phyloP scores from a whole-genome alignment of 2,888 invertebrate genomes.

The Eucera pruinosa region DNA sequence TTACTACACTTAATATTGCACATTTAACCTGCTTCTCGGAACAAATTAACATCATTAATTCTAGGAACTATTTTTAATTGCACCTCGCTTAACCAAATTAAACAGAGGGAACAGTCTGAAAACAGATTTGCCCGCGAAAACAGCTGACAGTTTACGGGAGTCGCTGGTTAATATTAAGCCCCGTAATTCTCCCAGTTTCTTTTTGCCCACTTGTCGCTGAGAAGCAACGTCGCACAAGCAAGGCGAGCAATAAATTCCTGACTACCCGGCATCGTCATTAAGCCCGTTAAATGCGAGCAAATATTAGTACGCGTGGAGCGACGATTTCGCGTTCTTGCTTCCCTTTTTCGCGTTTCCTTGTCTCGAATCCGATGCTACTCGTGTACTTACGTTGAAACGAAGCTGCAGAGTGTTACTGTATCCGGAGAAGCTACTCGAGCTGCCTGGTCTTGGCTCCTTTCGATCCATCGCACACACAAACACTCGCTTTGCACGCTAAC shows the following conservation, averaged over 20 bases:
- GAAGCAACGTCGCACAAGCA: not conserved
- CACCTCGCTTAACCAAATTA: not conserved
- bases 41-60: too few species aligned
- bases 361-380: not conserved
- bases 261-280: constrained; percentile 27
- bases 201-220: constrained; percentile 32
- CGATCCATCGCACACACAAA: constrained; percentile 70
- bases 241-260: constrained; percentile 40
- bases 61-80: constrained; percentile 24
- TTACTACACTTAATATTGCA: too few species aligned
- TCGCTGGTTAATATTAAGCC: constrained; percentile 23
- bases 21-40: too few species aligned
- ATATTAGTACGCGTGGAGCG: constrained; percentile 26
- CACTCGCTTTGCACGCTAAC: constrained; percentile 31
- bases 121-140: constrained; percentile 3
- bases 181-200: constrained; percentile 18
- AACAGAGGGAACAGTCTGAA: not conserved
- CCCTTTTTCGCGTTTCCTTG: not conserved
- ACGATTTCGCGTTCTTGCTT: constrained; percentile 3
- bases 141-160: constrained; percentile 24
- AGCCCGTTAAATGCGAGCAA: constrained; percentile 36
- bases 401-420: constrained; percentile 81
- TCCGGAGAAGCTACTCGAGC: constrained; percentile 65
- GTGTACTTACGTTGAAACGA: constrained; percentile 82
- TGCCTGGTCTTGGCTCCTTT: constrained; percentile 64